Percentiles rank a stretch among this genome's conserved stretches.
These are phyloP conservation scores for Liasis olivaceus DNA, from an alignment of 2,797 vertebrate genomes.

Conservation along the genomic window DNA sequence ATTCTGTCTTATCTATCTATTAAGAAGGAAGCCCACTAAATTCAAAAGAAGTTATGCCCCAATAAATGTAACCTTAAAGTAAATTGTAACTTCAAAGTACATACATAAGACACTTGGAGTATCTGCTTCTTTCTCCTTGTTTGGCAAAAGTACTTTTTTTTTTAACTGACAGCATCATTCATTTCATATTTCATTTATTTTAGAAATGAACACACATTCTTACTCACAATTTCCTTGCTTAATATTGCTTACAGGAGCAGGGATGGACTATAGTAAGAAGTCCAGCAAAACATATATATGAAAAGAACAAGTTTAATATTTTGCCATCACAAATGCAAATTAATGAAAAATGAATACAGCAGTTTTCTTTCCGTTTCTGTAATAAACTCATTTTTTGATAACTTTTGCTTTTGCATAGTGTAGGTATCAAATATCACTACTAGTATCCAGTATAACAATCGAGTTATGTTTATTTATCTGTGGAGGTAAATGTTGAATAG, in stretches of 20 bases:
- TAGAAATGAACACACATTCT: background rate
- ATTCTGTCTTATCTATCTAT: background rate
- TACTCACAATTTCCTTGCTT: background rate
- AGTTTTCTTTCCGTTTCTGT: constrained; percentile 5
- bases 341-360: constrained; percentile 45
- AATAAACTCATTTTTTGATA: background rate
- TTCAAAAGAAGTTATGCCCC: background rate
- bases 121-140: background rate
- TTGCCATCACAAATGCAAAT: constrained; percentile 48
- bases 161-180: background rate
- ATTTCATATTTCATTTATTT: background rate
- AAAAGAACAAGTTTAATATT: background rate
- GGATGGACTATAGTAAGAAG: background rate
- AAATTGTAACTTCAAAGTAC: background rate
- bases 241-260: background rate
- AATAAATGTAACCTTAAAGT: background rate
- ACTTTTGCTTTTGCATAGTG: background rate
- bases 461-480: background rate
- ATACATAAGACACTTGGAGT: background rate
- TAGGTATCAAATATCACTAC: background rate
- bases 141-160: background rate
- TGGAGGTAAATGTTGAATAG: background rate
- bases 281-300: background rate
- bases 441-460: background rate
- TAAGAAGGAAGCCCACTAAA: background rate